Conservation (phyloP, 1,140 invertebrate species). For the Drosophila pectinifera region DNA sequence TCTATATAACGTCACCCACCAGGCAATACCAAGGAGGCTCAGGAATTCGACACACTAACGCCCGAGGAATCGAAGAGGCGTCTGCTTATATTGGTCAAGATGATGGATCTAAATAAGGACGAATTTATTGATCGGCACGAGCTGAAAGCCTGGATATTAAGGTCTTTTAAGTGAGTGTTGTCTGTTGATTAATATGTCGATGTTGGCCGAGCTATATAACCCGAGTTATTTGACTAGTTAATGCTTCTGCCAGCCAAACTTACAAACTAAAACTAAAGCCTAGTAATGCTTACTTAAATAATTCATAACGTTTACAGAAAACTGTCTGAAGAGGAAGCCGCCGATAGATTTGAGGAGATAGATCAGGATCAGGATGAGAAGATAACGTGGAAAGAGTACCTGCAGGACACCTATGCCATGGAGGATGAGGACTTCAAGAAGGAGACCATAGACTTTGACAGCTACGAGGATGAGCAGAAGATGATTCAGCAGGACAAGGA, state of each 20-base stretch:
- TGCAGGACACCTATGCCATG: conserved; percentile 92
- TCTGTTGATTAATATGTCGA: conserved; percentile 68
- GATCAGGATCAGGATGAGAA: conserved; percentile 93
- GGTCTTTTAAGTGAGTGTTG: conserved; percentile 93
- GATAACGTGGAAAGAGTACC: conserved; percentile 95
- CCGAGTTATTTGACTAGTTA: conserved; percentile 17
- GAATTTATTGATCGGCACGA: conserved; percentile 92
- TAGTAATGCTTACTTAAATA: conserved; percentile 8
- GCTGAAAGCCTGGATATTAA: conserved; percentile 95
- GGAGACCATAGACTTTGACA: conserved; percentile 85
- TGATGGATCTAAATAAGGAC: conserved; percentile 94
- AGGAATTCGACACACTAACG: conserved; percentile 95
- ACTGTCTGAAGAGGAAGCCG: conserved; percentile 94
- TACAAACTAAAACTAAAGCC: not conserved
- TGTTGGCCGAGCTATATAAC: conserved; percentile 26
- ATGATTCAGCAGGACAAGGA: conserved; percentile 92
- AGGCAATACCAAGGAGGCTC: conserved; percentile 96
- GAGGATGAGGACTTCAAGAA: conserved; percentile 86
- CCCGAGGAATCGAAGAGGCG: conserved; percentile 94
- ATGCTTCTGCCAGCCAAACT: conserved; percentile 30
- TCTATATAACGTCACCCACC: conserved; percentile 24
- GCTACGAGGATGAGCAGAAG: conserved; percentile 85
- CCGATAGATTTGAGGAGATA: conserved; percentile 93
- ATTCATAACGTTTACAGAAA: conserved; percentile 86
- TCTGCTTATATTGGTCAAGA: conserved; percentile 91